Evolutionary conservation across 2,888 invertebrate genomes (phyloP), one percentile per base, ranked within the genome.

Genomic region (Drosophila rubida): DNA sequence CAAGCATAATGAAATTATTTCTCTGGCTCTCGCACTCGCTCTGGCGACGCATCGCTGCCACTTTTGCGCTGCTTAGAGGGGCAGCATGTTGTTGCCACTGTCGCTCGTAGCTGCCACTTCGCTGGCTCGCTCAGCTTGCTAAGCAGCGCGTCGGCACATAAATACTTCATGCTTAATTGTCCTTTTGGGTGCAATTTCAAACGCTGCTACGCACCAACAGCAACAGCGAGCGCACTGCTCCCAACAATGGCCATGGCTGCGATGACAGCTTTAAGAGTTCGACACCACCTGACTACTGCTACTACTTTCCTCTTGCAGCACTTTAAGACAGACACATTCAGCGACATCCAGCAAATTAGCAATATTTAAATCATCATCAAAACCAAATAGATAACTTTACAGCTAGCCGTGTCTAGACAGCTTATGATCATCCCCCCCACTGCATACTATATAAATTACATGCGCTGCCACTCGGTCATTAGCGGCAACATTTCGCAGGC

Each of bases 141-240:
- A 65, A 78, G 71, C 63, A 72, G 72, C 69, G 80, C 77, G 81
- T 73, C 85, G 69, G 78, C 79, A 77, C 80, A 90, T 87, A 90
- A 87, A 90, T 89, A 86, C 87, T 87, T 81, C 80, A 84, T 88
- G 86, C 85, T 89, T 90, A 90, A 91, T 89, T 90, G 87, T 89
- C 80, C 91, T 87, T 90, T 88, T 81, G 91, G 90, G 91, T 90
- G 80, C 80, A 89, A 91, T 90, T 91, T 89, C 75, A 85, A 82
- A 85, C 78, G 78, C 80, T 74, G 75, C 80, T 72, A 81, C 85
- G 86, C 86, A 89, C 80, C 78, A 65, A 83, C 66, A 83, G 71
- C 45, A 64, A 61, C 78, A 67, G 13, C n/a, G 57, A 73, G 45
- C 53, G 25, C 25, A 48, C 37, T 39, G 14, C 35, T 16, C 50